Base-by-base conservation (phyloP, 2,797 vertebrate species). In the Centroberyx gerrardi region DNA sequence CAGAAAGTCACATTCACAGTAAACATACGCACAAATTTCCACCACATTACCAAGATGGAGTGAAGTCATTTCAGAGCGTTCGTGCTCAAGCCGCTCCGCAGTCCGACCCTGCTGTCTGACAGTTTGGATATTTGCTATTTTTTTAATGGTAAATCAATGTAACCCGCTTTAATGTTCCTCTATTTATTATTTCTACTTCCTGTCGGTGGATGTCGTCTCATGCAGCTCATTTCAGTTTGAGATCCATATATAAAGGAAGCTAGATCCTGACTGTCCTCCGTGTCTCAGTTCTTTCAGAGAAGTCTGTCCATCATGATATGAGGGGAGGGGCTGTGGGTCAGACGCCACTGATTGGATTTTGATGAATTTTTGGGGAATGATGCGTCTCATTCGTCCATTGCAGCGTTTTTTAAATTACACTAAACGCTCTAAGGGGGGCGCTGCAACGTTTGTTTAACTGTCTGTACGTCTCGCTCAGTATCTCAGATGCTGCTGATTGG, bases 181-280 rank as follows among this genome's bases (percentile, higher is more conserved):
- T 92, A 90, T 91, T 91, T 91, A 91, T 92, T 89, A 65, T 88
- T 84, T 86, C 48, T 77, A 73, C 74, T 81, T 76, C 29, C 60
- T 82, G 68, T 80, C 14, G 13, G 13, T 27, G n/a, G 66, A 62
- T 83, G 36, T 76, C 46, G 53, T 81, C 44, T 65, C 40, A 38
- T 51, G 66, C 51, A 68, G 56, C 69, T 60, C 9, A 31, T 9
- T 40, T 78, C 40, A 53, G 9, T 40, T 49, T 33, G 13, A 61
- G 38, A 73, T 13, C 8, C 63, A 48, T 22, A 22, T 70, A 67
- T 72, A 63, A 55, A 61, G 4, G 33, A 42, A 48, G 8, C 2
- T 42, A 53, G 48, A 70, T 9, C 2, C n/a, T 31, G 28, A 63
- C 62, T 63, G 18, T 27, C 1, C 7, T 5, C 5, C 4, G 29